Conservation (phyloP, 1,140 invertebrate species). For the Eulimnadia texana region DNA sequence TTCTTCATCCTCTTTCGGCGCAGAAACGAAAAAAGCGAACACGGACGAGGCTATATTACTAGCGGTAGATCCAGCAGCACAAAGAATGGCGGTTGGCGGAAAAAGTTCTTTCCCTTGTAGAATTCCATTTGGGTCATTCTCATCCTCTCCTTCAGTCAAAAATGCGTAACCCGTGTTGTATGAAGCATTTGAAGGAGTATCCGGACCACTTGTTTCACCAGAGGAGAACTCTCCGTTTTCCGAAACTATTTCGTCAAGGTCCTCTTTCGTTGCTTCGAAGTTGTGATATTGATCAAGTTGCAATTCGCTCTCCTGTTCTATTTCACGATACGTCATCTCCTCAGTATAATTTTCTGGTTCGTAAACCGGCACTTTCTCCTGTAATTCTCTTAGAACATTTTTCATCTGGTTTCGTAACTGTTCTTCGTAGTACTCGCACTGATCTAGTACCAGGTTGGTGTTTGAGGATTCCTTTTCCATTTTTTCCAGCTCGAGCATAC, state of each 20-base stretch:
- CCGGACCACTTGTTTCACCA: slow-evolving; percentile 70
- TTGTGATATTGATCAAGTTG: slow-evolving; percentile 32
- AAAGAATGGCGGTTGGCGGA: background rate
- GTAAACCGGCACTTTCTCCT: slow-evolving; percentile 7
- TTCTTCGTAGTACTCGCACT: slow-evolving; percentile 35
- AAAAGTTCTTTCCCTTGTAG: background rate
- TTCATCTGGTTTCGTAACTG: slow-evolving; percentile 20
- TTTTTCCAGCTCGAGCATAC: slow-evolving; percentile 68
- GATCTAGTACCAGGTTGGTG: slow-evolving; percentile 38
- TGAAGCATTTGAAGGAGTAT: slow-evolving; percentile 55
- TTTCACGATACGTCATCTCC: slow-evolving; percentile 18
- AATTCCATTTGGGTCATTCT: slow-evolving; percentile 16
- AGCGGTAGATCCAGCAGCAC: slow-evolving; percentile 5
- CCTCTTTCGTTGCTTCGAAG: background rate
- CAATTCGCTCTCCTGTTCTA: slow-evolving; percentile 47
- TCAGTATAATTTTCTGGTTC: slow-evolving; percentile 11
- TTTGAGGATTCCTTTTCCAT: slow-evolving; percentile 46
- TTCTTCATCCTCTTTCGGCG: slow-evolving; percentile 4
- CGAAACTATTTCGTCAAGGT: slow-evolving; percentile 20
- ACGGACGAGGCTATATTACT: slow-evolving; percentile 15
- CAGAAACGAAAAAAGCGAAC: slow-evolving; percentile 14
- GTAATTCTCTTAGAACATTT: slow-evolving; percentile 19
- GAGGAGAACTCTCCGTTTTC: slow-evolving; percentile 37
- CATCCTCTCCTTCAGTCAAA: slow-evolving; percentile 24
- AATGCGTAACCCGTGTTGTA: slow-evolving; percentile 49